Evolutionary conservation across 2,113 vertebrate species (phyloP).

Genomic region (Collichthys lucidus): DNA sequence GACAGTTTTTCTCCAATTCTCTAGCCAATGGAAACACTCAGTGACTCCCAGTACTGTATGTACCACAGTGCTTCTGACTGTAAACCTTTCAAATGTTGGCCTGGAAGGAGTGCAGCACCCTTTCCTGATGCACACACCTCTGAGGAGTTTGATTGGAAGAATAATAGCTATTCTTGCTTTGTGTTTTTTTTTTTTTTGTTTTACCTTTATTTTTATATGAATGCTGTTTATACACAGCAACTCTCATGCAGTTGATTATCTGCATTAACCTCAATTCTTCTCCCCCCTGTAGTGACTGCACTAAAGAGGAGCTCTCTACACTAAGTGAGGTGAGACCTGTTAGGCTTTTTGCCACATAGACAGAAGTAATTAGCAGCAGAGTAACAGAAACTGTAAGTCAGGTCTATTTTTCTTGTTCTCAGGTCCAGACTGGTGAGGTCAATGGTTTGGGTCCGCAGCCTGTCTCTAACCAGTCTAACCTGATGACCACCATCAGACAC

Average conservation of each 20-base stretch:
- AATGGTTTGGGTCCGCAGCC: slow-evolving; percentile 84
- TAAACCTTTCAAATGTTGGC: not conserved
- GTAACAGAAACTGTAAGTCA: not conserved
- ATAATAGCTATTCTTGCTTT: not conserved
- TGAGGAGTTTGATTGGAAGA: not conserved
- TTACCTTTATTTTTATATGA: not conserved
- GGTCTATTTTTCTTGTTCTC: not conserved
- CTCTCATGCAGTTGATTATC: not conserved
- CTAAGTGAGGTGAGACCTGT: slow-evolving; percentile 86
- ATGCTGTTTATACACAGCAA: not conserved
- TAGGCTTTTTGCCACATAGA: not conserved
- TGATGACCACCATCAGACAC: slow-evolving; percentile 57
- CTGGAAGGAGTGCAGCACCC: not conserved
- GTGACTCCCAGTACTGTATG: not conserved
- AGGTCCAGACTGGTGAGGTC: slow-evolving; percentile 72
- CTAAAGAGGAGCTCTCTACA: slow-evolving; percentile 83
- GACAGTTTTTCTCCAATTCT: not conserved
- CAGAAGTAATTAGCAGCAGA: not conserved
- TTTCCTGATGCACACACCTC: not conserved
- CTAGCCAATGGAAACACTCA: too few relatives aligned
- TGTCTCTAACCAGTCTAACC: slow-evolving; percentile 63
- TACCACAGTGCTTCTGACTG: not conserved
- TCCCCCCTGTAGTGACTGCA: slow-evolving; percentile 74
- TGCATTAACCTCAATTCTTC: not conserved
- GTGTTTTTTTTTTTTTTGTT: not conserved